Conservation (phyloP, 1,140 invertebrate species). For the Harpegnathos saltator region DNA sequence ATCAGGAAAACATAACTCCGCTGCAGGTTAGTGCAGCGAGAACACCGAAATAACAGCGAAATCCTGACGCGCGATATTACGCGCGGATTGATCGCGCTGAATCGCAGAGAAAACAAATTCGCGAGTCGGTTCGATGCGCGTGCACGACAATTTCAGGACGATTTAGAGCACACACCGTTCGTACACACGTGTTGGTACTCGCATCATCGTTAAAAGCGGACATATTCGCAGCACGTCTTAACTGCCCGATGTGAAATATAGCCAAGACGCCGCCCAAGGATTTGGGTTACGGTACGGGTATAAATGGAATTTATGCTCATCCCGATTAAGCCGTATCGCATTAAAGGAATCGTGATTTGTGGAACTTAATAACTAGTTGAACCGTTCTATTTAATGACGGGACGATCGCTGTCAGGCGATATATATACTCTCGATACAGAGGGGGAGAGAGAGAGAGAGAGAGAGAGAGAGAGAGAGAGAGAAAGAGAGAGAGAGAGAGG, state of each 20-base stretch:
- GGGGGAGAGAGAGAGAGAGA: too few relatives aligned
- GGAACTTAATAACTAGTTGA: conserved; percentile 4
- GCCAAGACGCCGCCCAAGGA: conserved; percentile 26
- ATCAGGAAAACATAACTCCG: conserved; percentile 88
- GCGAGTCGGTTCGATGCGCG: too few relatives aligned
- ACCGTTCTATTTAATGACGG: neutral
- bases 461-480: too few relatives aligned
- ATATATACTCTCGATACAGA: neutral
- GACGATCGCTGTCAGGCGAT: neutral
- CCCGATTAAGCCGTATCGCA: conserved; percentile 24
- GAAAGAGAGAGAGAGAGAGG: too few relatives aligned
- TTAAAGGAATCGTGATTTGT: conserved; percentile 12
- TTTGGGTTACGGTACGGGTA: conserved; percentile 37
- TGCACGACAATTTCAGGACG: neutral
- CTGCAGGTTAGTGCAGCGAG: conserved; percentile 89
- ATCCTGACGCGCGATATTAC: neutral
- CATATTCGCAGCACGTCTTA: conserved; percentile 32
- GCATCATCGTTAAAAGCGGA: conserved; percentile 7
- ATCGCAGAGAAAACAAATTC: conserved; percentile 10
- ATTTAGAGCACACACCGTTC: neutral
- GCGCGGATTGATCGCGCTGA: neutral
- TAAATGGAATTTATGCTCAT: conserved; percentile 33
- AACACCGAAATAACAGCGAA: neutral
- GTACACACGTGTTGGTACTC: conserved; percentile 7
- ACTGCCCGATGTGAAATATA: conserved; percentile 28